Percentiles rank a stretch among this genome's conserved stretches.
These are phyloP conservation scores for Calliopum simillimum DNA, from an alignment of 2,888 invertebrate species.

Conservation along the genomic window DNA sequence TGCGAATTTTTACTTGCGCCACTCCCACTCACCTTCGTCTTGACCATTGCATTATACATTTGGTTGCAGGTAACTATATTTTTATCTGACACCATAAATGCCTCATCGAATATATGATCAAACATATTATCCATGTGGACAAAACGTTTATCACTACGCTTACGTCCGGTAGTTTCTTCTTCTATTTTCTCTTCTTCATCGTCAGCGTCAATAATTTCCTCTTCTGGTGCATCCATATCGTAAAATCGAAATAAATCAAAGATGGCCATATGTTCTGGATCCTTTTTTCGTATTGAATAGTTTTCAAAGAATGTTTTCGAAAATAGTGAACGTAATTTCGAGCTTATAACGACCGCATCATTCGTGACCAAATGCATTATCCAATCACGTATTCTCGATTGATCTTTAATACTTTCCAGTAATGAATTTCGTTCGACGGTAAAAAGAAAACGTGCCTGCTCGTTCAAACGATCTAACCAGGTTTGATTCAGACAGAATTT, in stretches of 20 bases:
- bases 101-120: conserved; percentile 55
- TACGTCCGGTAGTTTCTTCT: conserved; percentile 10
- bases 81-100: conserved; percentile 54
- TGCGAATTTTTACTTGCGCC: no score
- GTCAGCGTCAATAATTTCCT: conserved; percentile 37
- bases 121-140: conserved; percentile 51
- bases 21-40: conserved; percentile 44
- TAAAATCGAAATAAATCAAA: conserved; percentile 59
- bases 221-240: conserved; percentile 51
- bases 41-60: conserved; percentile 53
- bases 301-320: conserved; percentile 57
- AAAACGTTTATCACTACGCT: conserved; percentile 42
- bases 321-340: conserved; percentile 57
- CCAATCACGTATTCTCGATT: conserved; percentile 58
- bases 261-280: conserved; percentile 38
- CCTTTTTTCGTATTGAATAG: conserved; percentile 47
- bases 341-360: conserved; percentile 49
- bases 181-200: not conserved
- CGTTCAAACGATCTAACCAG: conserved; percentile 53
- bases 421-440: conserved; percentile 52
- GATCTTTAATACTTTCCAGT: conserved; percentile 53
- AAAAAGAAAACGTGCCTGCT: conserved; percentile 54
- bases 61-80: conserved; percentile 56
- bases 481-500: conserved; percentile 58
- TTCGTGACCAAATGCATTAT: conserved; percentile 49